Percentiles rank a stretch among this genome's conserved stretches.
phyloP scores from a whole-genome alignment of 1,140 invertebrate species.

The Bemisia tabaci region DNA sequence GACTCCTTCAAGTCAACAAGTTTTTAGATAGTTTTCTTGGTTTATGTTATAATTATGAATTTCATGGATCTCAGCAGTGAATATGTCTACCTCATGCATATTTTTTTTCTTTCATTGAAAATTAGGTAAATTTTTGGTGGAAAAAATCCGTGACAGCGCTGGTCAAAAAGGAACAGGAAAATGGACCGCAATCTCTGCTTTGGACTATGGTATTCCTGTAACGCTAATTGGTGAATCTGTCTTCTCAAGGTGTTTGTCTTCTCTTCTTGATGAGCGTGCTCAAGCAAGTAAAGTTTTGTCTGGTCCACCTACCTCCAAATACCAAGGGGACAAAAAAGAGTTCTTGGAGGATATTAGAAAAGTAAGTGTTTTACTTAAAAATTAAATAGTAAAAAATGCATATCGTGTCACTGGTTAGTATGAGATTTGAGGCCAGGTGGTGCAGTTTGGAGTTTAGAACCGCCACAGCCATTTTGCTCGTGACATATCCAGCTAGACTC shows the following conservation, averaged over 20 bases:
- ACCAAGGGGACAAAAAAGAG: constrained; percentile 53
- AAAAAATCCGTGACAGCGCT: constrained; percentile 88
- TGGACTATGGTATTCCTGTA: constrained; percentile 94
- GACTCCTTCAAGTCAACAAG: too few species aligned
- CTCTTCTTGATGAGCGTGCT: constrained; percentile 69
- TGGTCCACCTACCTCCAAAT: constrained; percentile 41
- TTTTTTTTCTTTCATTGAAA: constrained; percentile 15
- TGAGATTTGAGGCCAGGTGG: too few species aligned
- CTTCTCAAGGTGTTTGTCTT: constrained; percentile 87
- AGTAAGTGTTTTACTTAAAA: constrained; percentile 34
- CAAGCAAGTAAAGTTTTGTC: constrained; percentile 62
- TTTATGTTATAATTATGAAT: too few species aligned
- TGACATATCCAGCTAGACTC: too few species aligned
- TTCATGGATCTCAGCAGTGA: too few species aligned
- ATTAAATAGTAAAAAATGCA: too few species aligned
- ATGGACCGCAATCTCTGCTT: constrained; percentile 93
- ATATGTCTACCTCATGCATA: too few species aligned
- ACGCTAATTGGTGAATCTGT: constrained; percentile 98
- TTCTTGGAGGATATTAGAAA: constrained; percentile 64
- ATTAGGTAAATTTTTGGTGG: constrained; percentile 56
- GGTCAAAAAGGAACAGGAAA: constrained; percentile 99
- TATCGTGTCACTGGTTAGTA: too few species aligned
- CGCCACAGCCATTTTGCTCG: too few species aligned
- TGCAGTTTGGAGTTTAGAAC: too few species aligned
- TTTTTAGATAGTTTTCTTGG: too few species aligned